These are phyloP conservation scores for Hippotragus niger DNA, from an alignment of 2,113 vertebrate genomes.

Conservation along the genomic window DNA sequence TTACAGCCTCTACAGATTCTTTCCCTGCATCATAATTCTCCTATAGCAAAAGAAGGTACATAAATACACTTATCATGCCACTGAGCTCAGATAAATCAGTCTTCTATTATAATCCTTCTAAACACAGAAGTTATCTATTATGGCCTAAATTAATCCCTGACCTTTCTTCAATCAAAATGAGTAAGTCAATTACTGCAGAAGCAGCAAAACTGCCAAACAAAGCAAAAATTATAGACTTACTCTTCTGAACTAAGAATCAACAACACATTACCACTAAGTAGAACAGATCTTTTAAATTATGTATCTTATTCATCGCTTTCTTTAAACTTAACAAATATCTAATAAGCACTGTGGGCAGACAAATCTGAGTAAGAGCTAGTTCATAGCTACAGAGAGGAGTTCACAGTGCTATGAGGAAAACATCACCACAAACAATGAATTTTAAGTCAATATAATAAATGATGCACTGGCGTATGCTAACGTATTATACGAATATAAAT, in stretches of 20 bases:
- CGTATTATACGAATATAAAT: neutral
- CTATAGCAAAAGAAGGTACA: neutral
- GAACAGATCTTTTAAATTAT: conserved; percentile 15
- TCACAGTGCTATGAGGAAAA: neutral
- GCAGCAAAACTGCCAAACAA: conserved; percentile 1
- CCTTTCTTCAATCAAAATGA: conserved; percentile 29
- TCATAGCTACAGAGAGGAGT: neutral
- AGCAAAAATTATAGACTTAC: conserved; percentile 38
- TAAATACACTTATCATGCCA: neutral
- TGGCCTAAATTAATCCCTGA: conserved; percentile 14
- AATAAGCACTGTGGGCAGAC: neutral
- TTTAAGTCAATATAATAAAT: conserved; percentile 7
- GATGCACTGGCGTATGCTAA: neutral
- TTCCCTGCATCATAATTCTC: conserved; percentile 1
- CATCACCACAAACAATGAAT: neutral
- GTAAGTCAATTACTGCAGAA: neutral
- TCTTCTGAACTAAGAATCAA: conserved; percentile 34
- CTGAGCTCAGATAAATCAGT: neutral
- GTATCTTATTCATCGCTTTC: neutral
- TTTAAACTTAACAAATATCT: conserved; percentile 32
- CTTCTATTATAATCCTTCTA: neutral
- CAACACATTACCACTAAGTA: conserved; percentile 3
- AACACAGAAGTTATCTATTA: conserved; percentile 5
- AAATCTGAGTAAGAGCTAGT: conserved; percentile 6
- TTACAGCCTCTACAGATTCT: conserved; percentile 11